Evolutionary conservation across 2,888 invertebrate genomes (phyloP).

Genomic region (Herminia tarsipennalis): DNA sequence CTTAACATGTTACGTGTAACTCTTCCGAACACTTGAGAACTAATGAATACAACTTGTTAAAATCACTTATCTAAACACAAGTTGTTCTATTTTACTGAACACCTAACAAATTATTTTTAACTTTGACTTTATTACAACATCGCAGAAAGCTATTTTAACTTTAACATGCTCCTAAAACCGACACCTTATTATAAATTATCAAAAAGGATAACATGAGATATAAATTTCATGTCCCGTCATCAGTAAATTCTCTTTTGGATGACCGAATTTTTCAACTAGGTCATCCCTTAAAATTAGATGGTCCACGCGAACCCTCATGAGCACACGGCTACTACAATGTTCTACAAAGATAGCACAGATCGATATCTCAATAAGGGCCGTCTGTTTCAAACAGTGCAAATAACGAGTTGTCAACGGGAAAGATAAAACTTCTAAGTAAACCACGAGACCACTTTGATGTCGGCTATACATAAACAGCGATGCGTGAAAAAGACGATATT

Average conservation of each 20-base stretch:
- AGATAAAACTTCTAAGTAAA: conserved; percentile 45
- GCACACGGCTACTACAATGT: conserved; percentile 58
- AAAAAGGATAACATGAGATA: too few species aligned
- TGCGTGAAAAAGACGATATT: conserved; percentile 48
- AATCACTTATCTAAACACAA: too few species aligned
- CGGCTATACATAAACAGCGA: conserved; percentile 39
- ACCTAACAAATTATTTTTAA: too few species aligned
- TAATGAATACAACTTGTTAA: too few species aligned
- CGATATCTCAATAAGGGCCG: conserved; percentile 59
- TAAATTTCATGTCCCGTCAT: not conserved
- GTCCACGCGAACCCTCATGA: conserved; percentile 54
- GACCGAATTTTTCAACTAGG: conserved; percentile 72
- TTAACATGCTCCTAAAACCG: too few species aligned
- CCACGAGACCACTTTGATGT: conserved; percentile 43
- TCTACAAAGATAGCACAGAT: conserved; percentile 66
- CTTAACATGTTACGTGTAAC: too few species aligned
- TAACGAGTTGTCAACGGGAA: conserved; percentile 43
- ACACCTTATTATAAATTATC: too few species aligned
- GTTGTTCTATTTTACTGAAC: too few species aligned
- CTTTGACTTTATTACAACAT: too few species aligned
- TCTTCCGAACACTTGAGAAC: too few species aligned
- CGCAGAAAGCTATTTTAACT: too few species aligned
- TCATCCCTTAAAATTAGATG: conserved; percentile 76
- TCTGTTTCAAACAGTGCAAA: conserved; percentile 48
- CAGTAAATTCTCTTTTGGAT: conserved; percentile 57